Conservation (phyloP, 2,113 vertebrate species). For the Corythornis cristatus region DNA sequence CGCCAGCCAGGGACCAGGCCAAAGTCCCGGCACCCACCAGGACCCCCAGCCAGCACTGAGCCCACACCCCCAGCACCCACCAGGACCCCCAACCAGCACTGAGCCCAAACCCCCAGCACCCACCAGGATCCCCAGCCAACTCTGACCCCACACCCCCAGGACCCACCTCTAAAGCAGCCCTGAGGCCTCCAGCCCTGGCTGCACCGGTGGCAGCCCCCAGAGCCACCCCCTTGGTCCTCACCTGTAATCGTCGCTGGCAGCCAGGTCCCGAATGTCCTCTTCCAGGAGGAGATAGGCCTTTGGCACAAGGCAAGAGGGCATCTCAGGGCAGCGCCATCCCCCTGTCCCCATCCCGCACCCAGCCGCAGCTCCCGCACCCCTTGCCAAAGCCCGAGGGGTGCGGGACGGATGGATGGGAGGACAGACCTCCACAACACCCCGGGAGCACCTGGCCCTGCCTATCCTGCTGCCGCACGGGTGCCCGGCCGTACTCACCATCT, state of each 20-base stretch:
- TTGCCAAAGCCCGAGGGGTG: not conserved
- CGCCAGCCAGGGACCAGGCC: too few species aligned
- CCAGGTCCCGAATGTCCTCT: slow-evolving; percentile 91
- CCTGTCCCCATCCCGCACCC: fast-evolving
- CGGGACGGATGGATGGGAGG: not conserved
- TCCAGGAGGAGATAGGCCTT: slow-evolving; percentile 96
- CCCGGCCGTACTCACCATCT: slow-evolving; percentile 86
- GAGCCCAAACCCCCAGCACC: not conserved
- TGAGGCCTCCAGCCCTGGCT: too few species aligned
- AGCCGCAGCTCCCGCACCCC: fast-evolving
- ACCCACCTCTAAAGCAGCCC: not conserved
- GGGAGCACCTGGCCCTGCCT: not conserved
- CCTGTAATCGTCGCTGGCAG: slow-evolving; percentile 92
- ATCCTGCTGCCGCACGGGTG: not conserved
- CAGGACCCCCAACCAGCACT: not conserved
- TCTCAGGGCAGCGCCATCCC: not conserved
- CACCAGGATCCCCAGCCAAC: not conserved
- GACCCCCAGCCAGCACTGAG: not conserved
- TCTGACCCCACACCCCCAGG: not conserved
- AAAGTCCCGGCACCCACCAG: not conserved
- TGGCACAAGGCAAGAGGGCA: not conserved
- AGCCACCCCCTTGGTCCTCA: slow-evolving; percentile 24
- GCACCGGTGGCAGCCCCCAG: fast-evolving
- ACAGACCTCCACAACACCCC: fast-evolving
- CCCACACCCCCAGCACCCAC: not conserved